These are phyloP conservation scores for Geopemphigus sp. DNA, from an alignment of 1,140 invertebrate species.

Conservation along the genomic window DNA sequence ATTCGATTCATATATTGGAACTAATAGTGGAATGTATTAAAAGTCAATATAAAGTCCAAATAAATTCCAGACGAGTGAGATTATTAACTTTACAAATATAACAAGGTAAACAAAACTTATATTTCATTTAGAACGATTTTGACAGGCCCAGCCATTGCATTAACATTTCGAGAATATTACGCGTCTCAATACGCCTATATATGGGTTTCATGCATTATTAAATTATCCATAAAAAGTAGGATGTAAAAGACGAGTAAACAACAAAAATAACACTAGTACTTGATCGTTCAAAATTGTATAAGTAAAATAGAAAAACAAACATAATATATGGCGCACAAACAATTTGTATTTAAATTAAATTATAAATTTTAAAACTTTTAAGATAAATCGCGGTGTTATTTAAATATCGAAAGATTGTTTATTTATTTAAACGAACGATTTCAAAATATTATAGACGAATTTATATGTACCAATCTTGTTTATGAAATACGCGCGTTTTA, in stretches of 20 bases:
- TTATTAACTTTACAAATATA: background rate
- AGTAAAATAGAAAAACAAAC: no score
- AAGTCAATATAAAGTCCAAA: background rate
- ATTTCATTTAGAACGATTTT: background rate
- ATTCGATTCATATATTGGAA: no score
- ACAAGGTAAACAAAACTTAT: constrained; percentile 2
- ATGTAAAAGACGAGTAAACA: background rate
- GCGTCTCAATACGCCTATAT: background rate
- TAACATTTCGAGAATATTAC: constrained; percentile 10
- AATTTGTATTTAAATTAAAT: no score
- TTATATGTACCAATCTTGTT: background rate
- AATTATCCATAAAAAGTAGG: background rate
- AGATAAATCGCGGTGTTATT: no score
- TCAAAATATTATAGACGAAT: background rate
- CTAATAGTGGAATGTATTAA: background rate
- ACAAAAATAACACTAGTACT: background rate
- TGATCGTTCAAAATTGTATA: no score
- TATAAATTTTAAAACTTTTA: no score
- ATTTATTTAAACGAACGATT: background rate
- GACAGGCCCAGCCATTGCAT: background rate
- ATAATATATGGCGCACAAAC: no score
- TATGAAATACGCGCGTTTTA: background rate
- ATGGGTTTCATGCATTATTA: background rate
- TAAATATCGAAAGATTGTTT: no score
- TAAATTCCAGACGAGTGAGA: background rate